A percentile compares a stretch with the other conserved stretches of the same genome.
These are phyloP conservation scores for Gymnothorax reevesii DNA, from an alignment of 2,797 vertebrate genomes.

Conservation along the genomic window DNA sequence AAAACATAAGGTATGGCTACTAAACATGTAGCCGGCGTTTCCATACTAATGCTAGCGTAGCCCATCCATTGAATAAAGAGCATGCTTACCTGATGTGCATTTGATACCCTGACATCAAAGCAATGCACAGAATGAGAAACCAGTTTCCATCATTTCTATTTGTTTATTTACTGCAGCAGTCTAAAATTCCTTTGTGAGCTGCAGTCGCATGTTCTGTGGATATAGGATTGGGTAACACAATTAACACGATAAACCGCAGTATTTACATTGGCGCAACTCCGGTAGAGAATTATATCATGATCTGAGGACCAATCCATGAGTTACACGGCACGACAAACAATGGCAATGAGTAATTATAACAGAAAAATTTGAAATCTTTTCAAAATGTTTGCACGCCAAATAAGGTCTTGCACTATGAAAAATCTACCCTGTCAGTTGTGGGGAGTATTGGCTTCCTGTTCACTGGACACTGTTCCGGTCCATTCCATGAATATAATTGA, in stretches of 20 bases:
- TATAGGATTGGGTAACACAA: background rate
- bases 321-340: background rate
- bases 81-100: background rate
- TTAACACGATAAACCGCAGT: background rate
- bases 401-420: background rate
- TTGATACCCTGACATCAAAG: background rate
- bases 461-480: background rate
- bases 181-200: background rate
- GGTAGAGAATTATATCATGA: background rate
- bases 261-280: background rate
- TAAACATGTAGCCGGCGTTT: constrained; percentile 70
- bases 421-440: background rate
- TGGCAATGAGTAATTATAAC: background rate
- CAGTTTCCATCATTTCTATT: background rate
- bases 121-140: background rate
- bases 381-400: background rate
- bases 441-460: constrained; percentile 3
- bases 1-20: constrained; percentile 97
- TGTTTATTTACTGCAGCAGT: background rate
- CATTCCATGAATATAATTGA: background rate
- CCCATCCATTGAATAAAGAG: background rate
- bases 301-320: background rate
- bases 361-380: background rate
- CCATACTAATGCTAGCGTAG: constrained; percentile 35
- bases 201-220: background rate